These are phyloP conservation scores for Eumeta japonica DNA, from an alignment of 1,140 invertebrate genomes.

Conservation along the genomic window DNA sequence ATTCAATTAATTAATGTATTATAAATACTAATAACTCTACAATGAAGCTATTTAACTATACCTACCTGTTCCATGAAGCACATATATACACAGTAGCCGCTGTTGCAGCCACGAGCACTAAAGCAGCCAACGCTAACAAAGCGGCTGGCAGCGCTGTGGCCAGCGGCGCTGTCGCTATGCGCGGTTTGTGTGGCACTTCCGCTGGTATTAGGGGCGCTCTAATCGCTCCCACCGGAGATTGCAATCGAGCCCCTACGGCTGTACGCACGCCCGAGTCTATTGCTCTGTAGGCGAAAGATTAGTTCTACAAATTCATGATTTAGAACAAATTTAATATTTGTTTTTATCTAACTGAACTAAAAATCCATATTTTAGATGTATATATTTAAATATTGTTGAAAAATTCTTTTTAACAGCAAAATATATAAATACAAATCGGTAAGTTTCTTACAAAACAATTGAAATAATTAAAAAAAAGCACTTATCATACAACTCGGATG, in stretches of 20 bases:
- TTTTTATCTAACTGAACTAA: no score
- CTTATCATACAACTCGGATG: no score
- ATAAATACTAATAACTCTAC: no score
- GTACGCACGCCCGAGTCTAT: constrained; percentile 24
- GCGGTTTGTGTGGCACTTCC: constrained; percentile 23
- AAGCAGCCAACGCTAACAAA: constrained; percentile 79
- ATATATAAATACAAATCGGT: no score
- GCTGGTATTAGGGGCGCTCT: constrained; percentile 39
- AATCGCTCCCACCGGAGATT: constrained; percentile 61
- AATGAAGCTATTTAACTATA: constrained; percentile 6
- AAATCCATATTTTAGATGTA: not conserved
- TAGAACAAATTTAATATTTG: no score
- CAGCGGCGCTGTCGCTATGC: constrained; percentile 51
- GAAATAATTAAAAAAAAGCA: no score
- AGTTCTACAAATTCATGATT: no score
- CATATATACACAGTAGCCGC: constrained; percentile 89
- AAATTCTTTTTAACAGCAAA: no score
- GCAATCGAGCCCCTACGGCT: constrained; percentile 16
- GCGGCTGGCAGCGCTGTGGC: constrained; percentile 82
- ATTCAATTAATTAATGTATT: no score
- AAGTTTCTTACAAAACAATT: no score
- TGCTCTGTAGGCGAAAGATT: constrained; percentile 19
- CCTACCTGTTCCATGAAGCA: constrained; percentile 87
- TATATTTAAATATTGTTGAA: no score
- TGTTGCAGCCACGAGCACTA: constrained; percentile 82